Percentiles rank a stretch among this genome's conserved stretches.
These are phyloP conservation scores for Bombus balteatus DNA, from an alignment of 1,140 invertebrate species.

Conservation along the genomic window DNA sequence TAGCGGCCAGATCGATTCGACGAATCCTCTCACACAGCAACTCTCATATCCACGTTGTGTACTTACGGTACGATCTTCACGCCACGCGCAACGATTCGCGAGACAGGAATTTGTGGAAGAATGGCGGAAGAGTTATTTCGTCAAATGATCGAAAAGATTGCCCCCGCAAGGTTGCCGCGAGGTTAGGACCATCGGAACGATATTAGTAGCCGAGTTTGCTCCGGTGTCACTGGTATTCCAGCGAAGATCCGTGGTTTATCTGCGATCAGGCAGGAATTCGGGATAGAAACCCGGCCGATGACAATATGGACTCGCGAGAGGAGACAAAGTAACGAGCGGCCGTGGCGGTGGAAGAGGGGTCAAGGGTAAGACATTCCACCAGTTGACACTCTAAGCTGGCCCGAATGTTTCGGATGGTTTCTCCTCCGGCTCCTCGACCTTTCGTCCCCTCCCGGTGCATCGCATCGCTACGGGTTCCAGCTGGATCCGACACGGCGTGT, in stretches of 20 bases:
- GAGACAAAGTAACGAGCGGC: slow-evolving; percentile 24
- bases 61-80: too few species aligned
- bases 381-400: slow-evolving; percentile 72
- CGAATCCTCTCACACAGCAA: too few species aligned
- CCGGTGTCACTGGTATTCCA: not conserved
- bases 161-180: not conserved
- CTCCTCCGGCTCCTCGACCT: slow-evolving; percentile 63
- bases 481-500: slow-evolving; percentile 59
- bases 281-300: slow-evolving; percentile 55
- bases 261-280: slow-evolving; percentile 53
- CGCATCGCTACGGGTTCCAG: slow-evolving; percentile 53
- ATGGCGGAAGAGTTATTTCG: too few species aligned
- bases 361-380: slow-evolving; percentile 74
- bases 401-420: slow-evolving; percentile 73
- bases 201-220: not conserved
- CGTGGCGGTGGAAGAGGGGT: slow-evolving; percentile 46
- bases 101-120: too few species aligned
- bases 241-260: slow-evolving; percentile 14
- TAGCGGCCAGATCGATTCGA: too few species aligned
- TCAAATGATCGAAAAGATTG: too few species aligned
- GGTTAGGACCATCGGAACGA: not conserved
- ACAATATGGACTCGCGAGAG: slow-evolving; percentile 58
- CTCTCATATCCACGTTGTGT: too few species aligned
- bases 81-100: too few species aligned
- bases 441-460: slow-evolving; percentile 56